These are phyloP conservation scores for Bimastos eiseni DNA, from an alignment of 2,888 invertebrate species.

Conservation along the genomic window DNA sequence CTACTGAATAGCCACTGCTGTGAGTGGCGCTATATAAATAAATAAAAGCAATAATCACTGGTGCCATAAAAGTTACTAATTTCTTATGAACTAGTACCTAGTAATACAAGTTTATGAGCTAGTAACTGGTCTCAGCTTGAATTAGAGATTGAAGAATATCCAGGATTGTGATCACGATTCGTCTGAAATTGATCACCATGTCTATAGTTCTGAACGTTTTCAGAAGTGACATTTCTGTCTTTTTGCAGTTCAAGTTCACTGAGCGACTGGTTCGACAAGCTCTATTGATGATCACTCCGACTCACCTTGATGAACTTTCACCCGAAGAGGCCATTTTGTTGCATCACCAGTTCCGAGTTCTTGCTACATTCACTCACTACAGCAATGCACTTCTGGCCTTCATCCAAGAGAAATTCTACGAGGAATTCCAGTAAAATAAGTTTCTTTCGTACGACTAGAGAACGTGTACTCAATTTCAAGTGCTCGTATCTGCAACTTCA, in stretches of 20 bases:
- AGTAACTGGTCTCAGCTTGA: no score
- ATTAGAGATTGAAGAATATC: no score
- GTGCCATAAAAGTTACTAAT: no score
- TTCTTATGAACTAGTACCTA: no score
- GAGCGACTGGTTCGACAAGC: constrained; percentile 25
- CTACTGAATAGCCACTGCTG: no score
- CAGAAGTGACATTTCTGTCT: not conserved
- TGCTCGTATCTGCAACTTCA: no score
- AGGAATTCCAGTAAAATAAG: constrained; percentile 20
- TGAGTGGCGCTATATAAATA: no score
- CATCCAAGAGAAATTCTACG: constrained; percentile 14
- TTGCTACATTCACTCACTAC: constrained; percentile 53
- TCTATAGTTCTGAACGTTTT: no score
- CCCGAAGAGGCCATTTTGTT: constrained; percentile 53
- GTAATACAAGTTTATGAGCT: no score
- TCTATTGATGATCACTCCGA: not conserved
- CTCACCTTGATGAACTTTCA: constrained; percentile 46
- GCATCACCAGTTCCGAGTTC: constrained; percentile 55
- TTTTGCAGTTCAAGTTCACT: not conserved
- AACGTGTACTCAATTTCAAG: not conserved
- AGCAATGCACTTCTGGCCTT: constrained; percentile 38
- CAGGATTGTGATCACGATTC: no score
- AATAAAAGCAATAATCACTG: no score
- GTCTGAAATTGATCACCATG: no score
- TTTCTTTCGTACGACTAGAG: not conserved